Conservation (phyloP, 2,888 invertebrate species). For the Eulithis testata region DNA sequence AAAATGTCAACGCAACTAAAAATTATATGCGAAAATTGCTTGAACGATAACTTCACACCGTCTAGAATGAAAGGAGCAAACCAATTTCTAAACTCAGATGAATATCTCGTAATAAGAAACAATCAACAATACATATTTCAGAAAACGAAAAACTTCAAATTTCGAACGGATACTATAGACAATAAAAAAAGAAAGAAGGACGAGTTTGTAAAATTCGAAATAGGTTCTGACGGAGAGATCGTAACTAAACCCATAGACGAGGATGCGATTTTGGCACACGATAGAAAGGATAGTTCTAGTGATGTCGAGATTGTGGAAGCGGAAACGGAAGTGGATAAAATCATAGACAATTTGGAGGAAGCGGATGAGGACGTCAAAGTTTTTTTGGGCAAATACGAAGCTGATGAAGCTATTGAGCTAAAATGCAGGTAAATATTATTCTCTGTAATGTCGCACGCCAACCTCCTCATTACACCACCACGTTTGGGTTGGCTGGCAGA, state of each 20-base stretch:
- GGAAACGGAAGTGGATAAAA: slow-evolving; percentile 65
- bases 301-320: slow-evolving; percentile 74
- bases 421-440: slow-evolving; percentile 75
- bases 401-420: slow-evolving; percentile 55
- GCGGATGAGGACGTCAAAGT: slow-evolving; percentile 75
- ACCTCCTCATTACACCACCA: too few species aligned
- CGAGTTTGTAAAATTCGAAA: slow-evolving; percentile 74
- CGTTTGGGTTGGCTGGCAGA: too few species aligned
- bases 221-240: slow-evolving; percentile 75
- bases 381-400: slow-evolving; percentile 73
- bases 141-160: slow-evolving; percentile 59
- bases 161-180: slow-evolving; percentile 44
- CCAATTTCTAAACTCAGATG: slow-evolving; percentile 67
- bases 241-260: slow-evolving; percentile 65
- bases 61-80: slow-evolving; percentile 69
- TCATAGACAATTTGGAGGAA: slow-evolving; percentile 75
- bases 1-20: slow-evolving; percentile 68
- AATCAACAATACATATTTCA: slow-evolving; percentile 79
- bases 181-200: slow-evolving; percentile 51
- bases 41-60: slow-evolving; percentile 68
- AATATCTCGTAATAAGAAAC: slow-evolving; percentile 75
- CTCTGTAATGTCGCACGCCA: too few species aligned
- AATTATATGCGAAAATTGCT: slow-evolving; percentile 71
- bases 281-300: slow-evolving; percentile 64
- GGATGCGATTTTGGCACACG: slow-evolving; percentile 59